A percentile compares a stretch with the other conserved stretches of the same genome.
Conservation (phyloP, 2,797 vertebrate genomes). For the Pelochelys cantorii region DNA sequence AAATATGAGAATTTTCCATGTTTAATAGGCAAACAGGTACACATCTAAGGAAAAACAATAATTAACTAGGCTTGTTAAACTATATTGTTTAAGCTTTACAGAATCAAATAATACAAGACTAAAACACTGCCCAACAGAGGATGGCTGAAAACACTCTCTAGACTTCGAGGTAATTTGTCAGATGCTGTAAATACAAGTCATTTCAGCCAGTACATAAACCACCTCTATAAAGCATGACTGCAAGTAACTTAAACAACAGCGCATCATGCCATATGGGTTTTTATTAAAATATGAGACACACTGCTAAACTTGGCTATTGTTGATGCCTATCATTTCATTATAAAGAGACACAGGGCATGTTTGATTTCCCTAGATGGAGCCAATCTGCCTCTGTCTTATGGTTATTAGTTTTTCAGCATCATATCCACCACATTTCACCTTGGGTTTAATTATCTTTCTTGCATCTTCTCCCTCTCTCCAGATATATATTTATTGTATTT, state of each 20-base stretch:
- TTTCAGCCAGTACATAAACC: slow-evolving; percentile 16
- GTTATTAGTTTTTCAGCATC: slow-evolving; percentile 34
- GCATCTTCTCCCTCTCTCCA: neutral
- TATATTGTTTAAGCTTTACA: neutral
- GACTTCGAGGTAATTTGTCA: slow-evolving; percentile 13
- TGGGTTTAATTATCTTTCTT: slow-evolving; percentile 57
- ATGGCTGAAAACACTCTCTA: slow-evolving; percentile 38
- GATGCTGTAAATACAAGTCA: slow-evolving; percentile 22
- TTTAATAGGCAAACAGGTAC: neutral
- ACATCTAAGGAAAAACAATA: neutral
- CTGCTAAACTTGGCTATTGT: slow-evolving; percentile 30
- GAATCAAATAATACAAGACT: slow-evolving; percentile 6
- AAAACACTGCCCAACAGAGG: slow-evolving; percentile 24
- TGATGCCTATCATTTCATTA: slow-evolving; percentile 7
- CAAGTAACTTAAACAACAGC: slow-evolving; percentile 11
- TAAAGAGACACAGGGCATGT: neutral
- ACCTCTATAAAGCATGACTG: slow-evolving; percentile 3
- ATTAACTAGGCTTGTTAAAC: neutral
- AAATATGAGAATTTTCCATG: neutral
- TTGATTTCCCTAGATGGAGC: slow-evolving; percentile 24
- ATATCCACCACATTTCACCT: slow-evolving; percentile 15
- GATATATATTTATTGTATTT: neutral
- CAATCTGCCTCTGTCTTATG: neutral
- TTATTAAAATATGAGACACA: slow-evolving; percentile 33
- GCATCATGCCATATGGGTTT: slow-evolving; percentile 26